Percentiles rank a stretch among this genome's conserved stretches.
Conservation (phyloP, 2,797 vertebrate species). For the Onychomys arenicola region DNA sequence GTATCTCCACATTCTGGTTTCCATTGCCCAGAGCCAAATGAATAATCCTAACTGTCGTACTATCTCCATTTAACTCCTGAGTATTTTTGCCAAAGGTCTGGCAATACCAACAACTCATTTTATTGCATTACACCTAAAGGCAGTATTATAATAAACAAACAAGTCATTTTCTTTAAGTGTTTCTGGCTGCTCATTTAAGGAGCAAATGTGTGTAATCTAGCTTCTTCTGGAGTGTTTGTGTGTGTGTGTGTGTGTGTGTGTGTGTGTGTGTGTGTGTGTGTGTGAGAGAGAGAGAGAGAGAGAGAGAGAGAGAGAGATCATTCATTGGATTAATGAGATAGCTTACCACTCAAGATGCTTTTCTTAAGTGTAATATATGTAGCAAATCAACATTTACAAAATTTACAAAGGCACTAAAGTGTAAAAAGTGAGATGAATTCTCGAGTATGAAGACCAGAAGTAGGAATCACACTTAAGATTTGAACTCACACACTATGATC, state of each 20-base stretch:
- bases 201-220: neutral
- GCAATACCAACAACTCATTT: constrained; percentile 52
- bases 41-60: constrained; percentile 65
- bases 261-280: neutral
- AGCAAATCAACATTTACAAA: neutral
- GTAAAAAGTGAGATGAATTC: neutral
- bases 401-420: neutral
- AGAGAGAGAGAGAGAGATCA: neutral
- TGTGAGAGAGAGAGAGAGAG: neutral
- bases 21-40: constrained; percentile 67
- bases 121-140: constrained; percentile 34
- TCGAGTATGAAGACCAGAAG: neutral
- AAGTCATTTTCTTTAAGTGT: constrained; percentile 52
- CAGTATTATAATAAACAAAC: constrained; percentile 16
- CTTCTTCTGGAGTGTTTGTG: neutral
- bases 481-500: neutral
- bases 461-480: neutral
- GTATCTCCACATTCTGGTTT: constrained; percentile 21
- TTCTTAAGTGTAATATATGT: neutral
- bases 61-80: constrained; percentile 48
- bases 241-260: neutral
- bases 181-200: constrained; percentile 30
- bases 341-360: neutral
- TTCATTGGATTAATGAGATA: neutral
- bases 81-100: constrained; percentile 46